Base-by-base conservation (phyloP, 2,113 vertebrate genomes). In the Vicugna pacos region DNA sequence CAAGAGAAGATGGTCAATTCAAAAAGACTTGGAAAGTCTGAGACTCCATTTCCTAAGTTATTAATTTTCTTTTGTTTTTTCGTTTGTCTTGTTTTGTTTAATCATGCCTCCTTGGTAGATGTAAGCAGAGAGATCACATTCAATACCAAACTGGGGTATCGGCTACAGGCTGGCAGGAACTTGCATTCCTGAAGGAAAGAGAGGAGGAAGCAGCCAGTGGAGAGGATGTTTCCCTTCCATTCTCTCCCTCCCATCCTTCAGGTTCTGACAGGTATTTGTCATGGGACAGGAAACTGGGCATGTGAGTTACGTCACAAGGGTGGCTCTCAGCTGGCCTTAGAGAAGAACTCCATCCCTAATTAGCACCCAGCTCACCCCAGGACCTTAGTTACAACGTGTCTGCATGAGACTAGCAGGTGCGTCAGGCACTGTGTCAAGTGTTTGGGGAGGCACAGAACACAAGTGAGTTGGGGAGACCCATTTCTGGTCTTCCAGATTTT, bases 221-320 rank as follows among this genome's bases (percentile, higher is more conserved):
- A 42, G 50, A 60, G 16, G 46, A 46, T 35, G 26, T 30, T 64
- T 30, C 6, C 62, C 12, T 79, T 69, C 56, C 22, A 0, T 91
- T 65, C 35, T 42, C 14, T 83, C 3, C 14, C 35, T 89, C 32
- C 15, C 8, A 32, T 26, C 26, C 62, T 14, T 6, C 16, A 26
- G 6, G 24, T 16, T 54, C 69, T 50, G 65, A 69, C 3, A 35
- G 5, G n/a, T 32, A 46, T 52, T 75, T 48, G 60, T 85, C 8
- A 30, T 8, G 3, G 28, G 28, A 70, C 11, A 89, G 22, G 32
- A 81, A 76, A 67, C 14, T 26, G 35, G 16, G 6, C 16, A 8
- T 4, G 17, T 9, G 6, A 24, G 5, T n/a, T 32, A 5, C 1
- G 7, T 79, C n/a, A 48, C 17, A 2, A 12, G 73, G 32, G 2